Conservation (phyloP, 2,888 invertebrate genomes). For the Julus scandinavius region DNA sequence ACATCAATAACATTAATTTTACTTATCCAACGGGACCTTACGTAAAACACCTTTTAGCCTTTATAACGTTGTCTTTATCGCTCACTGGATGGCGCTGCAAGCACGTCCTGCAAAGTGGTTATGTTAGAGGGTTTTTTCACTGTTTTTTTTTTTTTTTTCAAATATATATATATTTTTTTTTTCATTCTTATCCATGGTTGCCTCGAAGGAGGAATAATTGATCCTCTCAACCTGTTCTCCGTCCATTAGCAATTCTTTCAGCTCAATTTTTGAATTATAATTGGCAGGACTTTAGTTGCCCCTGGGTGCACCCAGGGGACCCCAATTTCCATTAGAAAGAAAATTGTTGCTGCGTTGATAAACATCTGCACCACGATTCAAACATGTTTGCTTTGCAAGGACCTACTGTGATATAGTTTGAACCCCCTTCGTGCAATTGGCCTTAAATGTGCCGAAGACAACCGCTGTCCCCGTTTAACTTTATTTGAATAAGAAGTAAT, state of each 20-base stretch:
- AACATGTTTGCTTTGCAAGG: slow-evolving; percentile 8
- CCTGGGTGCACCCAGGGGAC: slow-evolving; percentile 12
- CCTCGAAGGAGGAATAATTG: slow-evolving; percentile 33
- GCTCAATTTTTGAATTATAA: slow-evolving; percentile 33
- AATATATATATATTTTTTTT: neutral
- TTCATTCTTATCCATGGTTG: neutral
- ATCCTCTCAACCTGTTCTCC: slow-evolving; percentile 13
- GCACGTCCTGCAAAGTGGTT: neutral
- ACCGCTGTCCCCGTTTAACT: too few species aligned
- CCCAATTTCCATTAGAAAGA: slow-evolving; percentile 14
- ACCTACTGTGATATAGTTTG: neutral
- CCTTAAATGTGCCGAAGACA: too few species aligned
- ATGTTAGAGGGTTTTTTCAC: neutral
- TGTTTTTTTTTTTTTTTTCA: neutral
- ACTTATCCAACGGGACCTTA: too few species aligned
- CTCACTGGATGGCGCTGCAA: neutral
- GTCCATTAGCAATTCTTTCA: slow-evolving; percentile 33
- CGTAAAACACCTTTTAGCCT: neutral
- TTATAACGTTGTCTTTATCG: neutral
- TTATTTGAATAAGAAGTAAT: too few species aligned
- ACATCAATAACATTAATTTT: too few species aligned
- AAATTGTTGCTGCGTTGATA: slow-evolving; percentile 13
- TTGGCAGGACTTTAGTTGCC: slow-evolving; percentile 21
- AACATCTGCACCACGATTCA: neutral
- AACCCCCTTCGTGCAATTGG: neutral